Evolutionary conservation across 2,888 invertebrate genomes (phyloP).

Genomic region (Orchestes rusci): DNA sequence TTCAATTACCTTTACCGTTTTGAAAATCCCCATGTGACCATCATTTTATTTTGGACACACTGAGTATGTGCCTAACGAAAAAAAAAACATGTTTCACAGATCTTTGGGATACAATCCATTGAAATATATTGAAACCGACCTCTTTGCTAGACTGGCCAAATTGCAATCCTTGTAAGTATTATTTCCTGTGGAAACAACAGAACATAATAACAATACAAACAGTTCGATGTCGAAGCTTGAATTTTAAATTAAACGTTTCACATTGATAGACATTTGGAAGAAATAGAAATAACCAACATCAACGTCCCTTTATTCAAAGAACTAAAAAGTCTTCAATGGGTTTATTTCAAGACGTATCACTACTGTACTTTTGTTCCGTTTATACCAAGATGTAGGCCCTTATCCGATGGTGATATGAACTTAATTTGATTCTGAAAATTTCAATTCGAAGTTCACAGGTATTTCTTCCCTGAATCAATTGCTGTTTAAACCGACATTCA

Average conservation of each 20-base stretch:
- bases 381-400: constrained; percentile 52
- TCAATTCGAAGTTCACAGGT: too few relatives aligned
- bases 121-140: too few relatives aligned
- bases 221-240: neutral
- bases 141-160: too few relatives aligned
- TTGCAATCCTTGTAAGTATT: constrained; percentile 20
- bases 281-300: constrained; percentile 48
- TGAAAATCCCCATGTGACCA: too few relatives aligned
- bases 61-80: too few relatives aligned
- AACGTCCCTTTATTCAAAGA: constrained; percentile 46
- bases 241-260: constrained; percentile 18
- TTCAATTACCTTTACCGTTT: too few relatives aligned
- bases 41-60: too few relatives aligned
- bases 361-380: constrained; percentile 56
- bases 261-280: constrained; percentile 52
- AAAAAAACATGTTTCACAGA: too few relatives aligned
- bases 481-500: constrained; percentile 50
- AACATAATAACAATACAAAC: neutral
- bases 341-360: constrained; percentile 56
- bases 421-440: too few relatives aligned
- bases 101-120: too few relatives aligned
- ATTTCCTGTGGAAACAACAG: neutral
- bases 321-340: constrained; percentile 46
- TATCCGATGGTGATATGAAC: constrained; percentile 57
- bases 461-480: constrained; percentile 55